These are phyloP conservation scores for Crotalus tigris DNA, from an alignment of 2,113 vertebrate genomes.

Conservation along the genomic window DNA sequence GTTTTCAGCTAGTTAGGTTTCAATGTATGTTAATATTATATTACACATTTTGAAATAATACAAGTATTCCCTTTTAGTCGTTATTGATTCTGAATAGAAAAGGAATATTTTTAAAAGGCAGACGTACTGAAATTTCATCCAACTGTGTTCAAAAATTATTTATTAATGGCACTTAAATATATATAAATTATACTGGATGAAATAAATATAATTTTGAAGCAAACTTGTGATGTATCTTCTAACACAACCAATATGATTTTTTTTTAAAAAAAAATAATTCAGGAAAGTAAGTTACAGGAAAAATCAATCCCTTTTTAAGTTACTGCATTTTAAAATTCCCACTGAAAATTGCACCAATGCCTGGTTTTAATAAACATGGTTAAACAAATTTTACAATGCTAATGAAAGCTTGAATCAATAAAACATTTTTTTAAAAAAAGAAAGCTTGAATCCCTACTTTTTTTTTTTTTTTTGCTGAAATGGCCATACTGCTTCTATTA, in stretches of 20 bases:
- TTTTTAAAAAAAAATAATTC: neutral
- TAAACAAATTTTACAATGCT: neutral
- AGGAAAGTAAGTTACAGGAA: slow-evolving; percentile 1
- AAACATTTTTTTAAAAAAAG: too few relatives aligned
- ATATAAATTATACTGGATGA: neutral
- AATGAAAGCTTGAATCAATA: neutral
- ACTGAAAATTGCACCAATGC: neutral
- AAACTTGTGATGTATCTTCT: neutral
- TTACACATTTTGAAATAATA: neutral
- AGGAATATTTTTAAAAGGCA: neutral
- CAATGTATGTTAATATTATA: slow-evolving; percentile 1
- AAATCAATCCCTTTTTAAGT: neutral
- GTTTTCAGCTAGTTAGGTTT: neutral
- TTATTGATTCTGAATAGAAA: neutral
- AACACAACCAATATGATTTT: neutral
- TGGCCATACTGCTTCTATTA: slow-evolving; percentile 37
- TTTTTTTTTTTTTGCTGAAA: neutral
- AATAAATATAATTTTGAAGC: neutral
- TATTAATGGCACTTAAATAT: neutral
- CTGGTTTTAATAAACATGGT: neutral
- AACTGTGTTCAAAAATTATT: neutral
- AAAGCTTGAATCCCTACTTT: neutral
- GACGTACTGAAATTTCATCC: neutral
- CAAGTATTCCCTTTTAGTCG: neutral
- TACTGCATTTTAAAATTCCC: fast-evolving